A percentile compares a stretch with the other conserved stretches of the same genome.
These are phyloP conservation scores for Lutraria rhynchaena DNA, from an alignment of 1,140 invertebrate species.

Conservation along the genomic window DNA sequence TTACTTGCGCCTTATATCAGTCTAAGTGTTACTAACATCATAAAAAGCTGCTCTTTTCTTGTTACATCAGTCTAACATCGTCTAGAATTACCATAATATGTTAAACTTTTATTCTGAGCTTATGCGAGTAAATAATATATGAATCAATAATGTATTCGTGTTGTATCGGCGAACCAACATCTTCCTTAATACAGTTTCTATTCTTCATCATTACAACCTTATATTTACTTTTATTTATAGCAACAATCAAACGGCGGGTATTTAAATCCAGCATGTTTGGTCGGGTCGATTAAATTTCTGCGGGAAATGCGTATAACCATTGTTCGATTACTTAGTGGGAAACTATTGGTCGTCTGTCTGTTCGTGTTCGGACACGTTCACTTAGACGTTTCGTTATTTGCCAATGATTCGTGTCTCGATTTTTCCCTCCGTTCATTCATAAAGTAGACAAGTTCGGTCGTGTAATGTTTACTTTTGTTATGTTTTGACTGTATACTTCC, in stretches of 20 bases:
- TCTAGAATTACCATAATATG: too few species aligned
- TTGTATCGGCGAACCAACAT: background rate
- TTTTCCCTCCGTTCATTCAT: constrained; percentile 44
- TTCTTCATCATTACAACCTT: constrained; percentile 5
- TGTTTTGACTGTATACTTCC: background rate
- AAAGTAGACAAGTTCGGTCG: constrained; percentile 19
- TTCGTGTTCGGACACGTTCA: constrained; percentile 8
- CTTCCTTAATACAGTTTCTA: background rate
- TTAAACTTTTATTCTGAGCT: too few species aligned
- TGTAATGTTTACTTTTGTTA: constrained; percentile 17
- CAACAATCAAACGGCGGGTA: constrained; percentile 53
- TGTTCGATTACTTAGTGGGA: background rate
- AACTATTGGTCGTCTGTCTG: constrained; percentile 13
- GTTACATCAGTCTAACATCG: too few species aligned
- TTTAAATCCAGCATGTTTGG: constrained; percentile 50
- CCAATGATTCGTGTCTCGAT: background rate
- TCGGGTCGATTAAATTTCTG: constrained; percentile 32
- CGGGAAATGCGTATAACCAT: constrained; percentile 26
- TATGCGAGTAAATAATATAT: too few species aligned
- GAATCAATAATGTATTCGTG: constrained; percentile 4
- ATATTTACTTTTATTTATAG: constrained; percentile 51
- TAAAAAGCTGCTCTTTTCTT: too few species aligned
- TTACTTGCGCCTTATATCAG: too few species aligned
- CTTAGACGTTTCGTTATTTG: background rate
- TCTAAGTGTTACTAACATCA: too few species aligned